Evolutionary conservation across 2,888 invertebrate genomes (phyloP).

Genomic region (Thereva nobilitata): DNA sequence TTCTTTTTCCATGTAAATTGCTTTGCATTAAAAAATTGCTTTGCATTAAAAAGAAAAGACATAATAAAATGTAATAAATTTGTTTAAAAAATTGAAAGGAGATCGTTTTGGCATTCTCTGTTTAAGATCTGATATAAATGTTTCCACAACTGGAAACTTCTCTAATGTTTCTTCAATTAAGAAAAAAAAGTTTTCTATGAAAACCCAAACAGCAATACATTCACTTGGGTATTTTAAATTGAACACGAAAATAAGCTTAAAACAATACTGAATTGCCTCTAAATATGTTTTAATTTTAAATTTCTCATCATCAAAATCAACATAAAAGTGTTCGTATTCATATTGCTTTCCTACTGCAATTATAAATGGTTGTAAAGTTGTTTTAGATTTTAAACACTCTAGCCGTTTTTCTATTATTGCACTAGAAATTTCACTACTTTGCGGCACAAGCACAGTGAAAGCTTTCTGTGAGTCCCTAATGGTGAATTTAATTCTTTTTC

Average conservation of each 20-base stretch:
- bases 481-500: conserved; percentile 14
- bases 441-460: neutral
- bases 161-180: neutral
- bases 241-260: conserved; percentile 14
- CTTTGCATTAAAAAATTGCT: no score
- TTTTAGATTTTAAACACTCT: neutral
- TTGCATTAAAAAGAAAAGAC: no score
- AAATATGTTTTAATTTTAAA: conserved; percentile 17
- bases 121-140: conserved; percentile 12
- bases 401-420: neutral
- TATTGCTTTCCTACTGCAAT: conserved; percentile 7
- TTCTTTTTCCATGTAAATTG: no score
- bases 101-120: no score
- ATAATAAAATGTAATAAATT: no score
- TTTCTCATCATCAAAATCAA: neutral
- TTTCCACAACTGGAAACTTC: conserved; percentile 9
- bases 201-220: conserved; percentile 17
- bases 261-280: conserved; percentile 19
- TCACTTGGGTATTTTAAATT: conserved; percentile 15
- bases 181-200: conserved; percentile 16
- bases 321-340: conserved; percentile 19
- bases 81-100: no score
- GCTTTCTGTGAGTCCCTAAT: conserved; percentile 16
- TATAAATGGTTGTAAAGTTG: conserved; percentile 12
- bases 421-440: neutral